These are phyloP conservation scores for Aegithalos caudatus DNA, from an alignment of 2,113 vertebrate genomes.

Conservation along the genomic window DNA sequence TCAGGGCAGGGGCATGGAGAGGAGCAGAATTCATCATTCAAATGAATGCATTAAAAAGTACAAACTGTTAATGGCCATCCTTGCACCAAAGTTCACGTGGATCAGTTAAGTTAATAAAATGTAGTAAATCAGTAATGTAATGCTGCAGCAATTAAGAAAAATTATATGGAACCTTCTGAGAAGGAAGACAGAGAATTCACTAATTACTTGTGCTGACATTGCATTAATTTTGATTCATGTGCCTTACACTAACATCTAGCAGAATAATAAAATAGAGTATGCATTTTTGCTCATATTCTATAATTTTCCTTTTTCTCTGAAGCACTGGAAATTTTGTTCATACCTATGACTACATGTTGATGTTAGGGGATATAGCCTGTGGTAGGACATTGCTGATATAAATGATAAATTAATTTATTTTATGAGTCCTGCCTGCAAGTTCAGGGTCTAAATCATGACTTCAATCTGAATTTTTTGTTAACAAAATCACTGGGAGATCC, in stretches of 20 bases:
- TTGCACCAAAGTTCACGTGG: background rate
- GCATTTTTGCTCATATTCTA: background rate
- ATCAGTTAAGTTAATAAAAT: background rate
- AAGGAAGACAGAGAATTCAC: background rate
- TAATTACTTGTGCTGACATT: background rate
- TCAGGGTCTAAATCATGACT: background rate
- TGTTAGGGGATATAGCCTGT: background rate
- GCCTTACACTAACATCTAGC: background rate
- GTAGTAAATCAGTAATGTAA: background rate
- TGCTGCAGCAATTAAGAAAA: background rate
- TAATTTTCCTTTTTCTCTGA: background rate
- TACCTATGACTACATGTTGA: rapidly evolving
- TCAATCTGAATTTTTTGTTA: background rate
- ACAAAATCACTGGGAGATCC: background rate
- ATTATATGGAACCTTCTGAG: background rate
- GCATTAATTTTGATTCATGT: background rate
- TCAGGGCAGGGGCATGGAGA: background rate
- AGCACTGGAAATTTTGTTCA: background rate
- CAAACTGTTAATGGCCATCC: background rate
- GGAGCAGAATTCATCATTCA: background rate
- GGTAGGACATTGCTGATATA: background rate
- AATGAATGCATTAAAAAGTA: background rate
- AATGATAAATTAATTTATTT: background rate
- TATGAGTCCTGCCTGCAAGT: background rate
- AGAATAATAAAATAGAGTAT: background rate